Base-by-base conservation (phyloP, 2,888 invertebrate species). In the Andrena camellia region DNA sequence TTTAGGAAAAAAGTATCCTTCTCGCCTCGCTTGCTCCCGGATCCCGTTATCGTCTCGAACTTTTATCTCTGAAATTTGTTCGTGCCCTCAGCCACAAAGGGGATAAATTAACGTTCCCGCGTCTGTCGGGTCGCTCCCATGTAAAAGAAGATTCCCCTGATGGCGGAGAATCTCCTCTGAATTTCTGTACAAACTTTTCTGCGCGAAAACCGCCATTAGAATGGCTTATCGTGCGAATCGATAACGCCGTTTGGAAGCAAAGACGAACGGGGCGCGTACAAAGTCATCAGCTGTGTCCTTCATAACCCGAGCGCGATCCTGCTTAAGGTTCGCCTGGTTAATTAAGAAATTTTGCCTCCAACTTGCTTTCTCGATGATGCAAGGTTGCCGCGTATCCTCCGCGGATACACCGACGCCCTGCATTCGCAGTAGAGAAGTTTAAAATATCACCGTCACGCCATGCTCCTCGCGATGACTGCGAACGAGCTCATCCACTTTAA, bases 271-370 rank as follows among this genome's bases (percentile, higher is more conserved):
- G 31, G 60, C 2, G 59, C 23, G 60, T 57, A 31, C 26, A 48
- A 62, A 69, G 50, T 67, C 35, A 33, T 50, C 78, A 60, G 13
- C 42, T 57, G 29, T 26, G 67, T 68, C 71, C 57, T 59, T 81
- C 33, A 62, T 10, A 62, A 70, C 20, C 57, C 17, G 2, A 13
- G 23, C 26, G 33, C 42, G 20, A 60, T 66, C 31, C 62, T 8
- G 42, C 57, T 42, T 17, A n/a, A 20, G 7, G 59, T 48, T 66
- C 31, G 29, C 26, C 54, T 42, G 35, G 68, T 20, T 83, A 81
- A 83, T 83, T 83, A 81, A 73, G 70, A 72, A 83, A 82, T 73
- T 81, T 73, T 54, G 64, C 52, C 52, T 42, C 20, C 2, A 73
- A 69, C 63, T 64, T 54, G 20, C 50, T 50, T 50, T 26, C 4